phyloP scores from a whole-genome alignment of 2,113 vertebrate genomes.

The Silurus meridionalis region DNA sequence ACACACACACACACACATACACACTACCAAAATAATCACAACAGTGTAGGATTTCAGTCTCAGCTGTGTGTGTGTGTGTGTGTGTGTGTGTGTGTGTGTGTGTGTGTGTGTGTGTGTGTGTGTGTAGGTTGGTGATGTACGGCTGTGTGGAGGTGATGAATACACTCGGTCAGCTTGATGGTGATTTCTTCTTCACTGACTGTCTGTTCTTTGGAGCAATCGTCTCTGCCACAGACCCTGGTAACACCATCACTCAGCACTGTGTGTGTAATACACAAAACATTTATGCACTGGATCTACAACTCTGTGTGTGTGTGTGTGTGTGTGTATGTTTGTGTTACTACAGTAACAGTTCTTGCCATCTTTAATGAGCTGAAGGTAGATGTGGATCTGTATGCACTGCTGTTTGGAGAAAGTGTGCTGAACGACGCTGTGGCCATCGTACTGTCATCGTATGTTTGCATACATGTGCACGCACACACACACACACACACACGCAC shows the following conservation, averaged over 20 bases:
- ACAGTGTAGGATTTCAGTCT: background rate
- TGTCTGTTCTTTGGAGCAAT: conserved; percentile 95
- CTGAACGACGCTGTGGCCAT: conserved; percentile 98
- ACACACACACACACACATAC: background rate
- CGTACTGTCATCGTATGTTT: conserved; percentile 94
- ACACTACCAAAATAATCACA: background rate
- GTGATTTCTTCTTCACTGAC: conserved; percentile 95
- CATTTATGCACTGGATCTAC: background rate
- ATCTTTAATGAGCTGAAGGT: conserved; percentile 98
- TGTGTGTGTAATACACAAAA: background rate
- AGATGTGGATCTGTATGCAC: conserved; percentile 94
- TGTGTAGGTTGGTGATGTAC: conserved; percentile 83
- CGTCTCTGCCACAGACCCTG: conserved; percentile 95
- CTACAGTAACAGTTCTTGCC: conserved; percentile 93
- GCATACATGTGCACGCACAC: background rate
- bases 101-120: conserved; percentile 23
- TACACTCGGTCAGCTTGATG: conserved; percentile 83
- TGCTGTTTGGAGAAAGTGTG: conserved; percentile 96
- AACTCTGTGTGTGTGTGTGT: background rate
- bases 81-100: background rate
- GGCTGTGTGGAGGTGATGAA: conserved; percentile 92
- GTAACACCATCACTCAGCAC: conserved; percentile 61
- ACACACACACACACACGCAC: conserved; percentile 1
- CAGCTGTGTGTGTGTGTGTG: background rate
- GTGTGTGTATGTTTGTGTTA: background rate